Evolutionary conservation across 2,113 vertebrate species (phyloP).

Genomic region (Thunnus maccoyii): DNA sequence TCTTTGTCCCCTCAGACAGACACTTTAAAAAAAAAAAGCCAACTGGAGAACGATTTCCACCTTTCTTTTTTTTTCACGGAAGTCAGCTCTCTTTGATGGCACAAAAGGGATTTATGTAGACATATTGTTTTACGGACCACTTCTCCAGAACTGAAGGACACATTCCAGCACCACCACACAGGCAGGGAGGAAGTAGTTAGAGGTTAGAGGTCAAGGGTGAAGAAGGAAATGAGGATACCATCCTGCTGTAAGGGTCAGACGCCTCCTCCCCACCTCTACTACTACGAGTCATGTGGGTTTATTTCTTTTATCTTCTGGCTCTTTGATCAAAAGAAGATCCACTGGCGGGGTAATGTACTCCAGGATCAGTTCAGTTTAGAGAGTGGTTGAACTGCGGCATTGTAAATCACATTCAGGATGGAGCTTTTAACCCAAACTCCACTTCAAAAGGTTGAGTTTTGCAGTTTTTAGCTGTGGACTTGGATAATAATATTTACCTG

Average conservation of each 20-base stretch:
- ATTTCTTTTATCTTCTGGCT: neutral
- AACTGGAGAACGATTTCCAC: constrained; percentile 38
- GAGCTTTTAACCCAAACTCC: neutral
- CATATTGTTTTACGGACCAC: constrained; percentile 38
- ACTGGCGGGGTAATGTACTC: neutral
- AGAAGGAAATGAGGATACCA: constrained; percentile 65
- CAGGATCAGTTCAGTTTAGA: neutral
- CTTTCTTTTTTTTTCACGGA: constrained; percentile 26
- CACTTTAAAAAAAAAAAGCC: constrained; percentile 31
- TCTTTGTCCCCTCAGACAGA: constrained; percentile 42
- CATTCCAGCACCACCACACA: constrained; percentile 44
- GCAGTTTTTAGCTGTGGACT: neutral
- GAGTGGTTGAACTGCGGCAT: neutral
- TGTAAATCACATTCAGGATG: neutral
- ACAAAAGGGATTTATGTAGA: constrained; percentile 39
- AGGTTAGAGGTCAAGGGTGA: constrained; percentile 61
- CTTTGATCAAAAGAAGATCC: constrained; percentile 34
- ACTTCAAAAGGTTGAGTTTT: neutral
- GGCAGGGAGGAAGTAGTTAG: constrained; percentile 63
- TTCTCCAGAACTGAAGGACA: constrained; percentile 37
- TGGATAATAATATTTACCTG: neutral
- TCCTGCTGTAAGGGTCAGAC: neutral
- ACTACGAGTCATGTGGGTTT: neutral
- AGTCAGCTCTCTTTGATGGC: constrained; percentile 41
- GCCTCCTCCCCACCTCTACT: neutral